A percentile compares a stretch with the other conserved stretches of the same genome.
These are phyloP conservation scores for Pammene aurita DNA, from an alignment of 2,888 invertebrate species.

Conservation along the genomic window DNA sequence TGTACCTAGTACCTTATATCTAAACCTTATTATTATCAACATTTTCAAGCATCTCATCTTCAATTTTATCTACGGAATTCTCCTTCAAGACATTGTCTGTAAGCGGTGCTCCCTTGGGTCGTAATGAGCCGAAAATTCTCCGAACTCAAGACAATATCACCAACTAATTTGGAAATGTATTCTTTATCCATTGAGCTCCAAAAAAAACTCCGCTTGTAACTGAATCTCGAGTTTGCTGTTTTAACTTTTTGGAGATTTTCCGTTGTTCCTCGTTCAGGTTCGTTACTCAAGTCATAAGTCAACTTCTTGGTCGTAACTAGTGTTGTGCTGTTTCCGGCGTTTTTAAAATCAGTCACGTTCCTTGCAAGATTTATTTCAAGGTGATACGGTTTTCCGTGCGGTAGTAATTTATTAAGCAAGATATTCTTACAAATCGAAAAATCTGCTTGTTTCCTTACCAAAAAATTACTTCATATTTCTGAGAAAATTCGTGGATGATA, in stretches of 20 bases:
- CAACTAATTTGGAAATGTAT: constrained; percentile 38
- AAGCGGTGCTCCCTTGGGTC: constrained; percentile 23
- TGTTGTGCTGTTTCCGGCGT: background rate
- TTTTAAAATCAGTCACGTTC: too few relatives aligned
- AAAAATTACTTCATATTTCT: too few relatives aligned
- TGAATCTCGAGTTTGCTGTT: constrained; percentile 28
- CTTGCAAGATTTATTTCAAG: too few relatives aligned
- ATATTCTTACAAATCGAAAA: too few relatives aligned
- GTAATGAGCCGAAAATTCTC: constrained; percentile 23
- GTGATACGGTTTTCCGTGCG: too few relatives aligned
- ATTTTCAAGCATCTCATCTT: background rate
- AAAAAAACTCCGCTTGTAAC: constrained; percentile 30
- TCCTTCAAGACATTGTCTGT: constrained; percentile 28
- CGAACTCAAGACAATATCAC: constrained; percentile 36
- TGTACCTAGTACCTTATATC: too few relatives aligned
- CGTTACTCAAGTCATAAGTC: constrained; percentile 15
- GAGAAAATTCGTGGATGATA: too few relatives aligned
- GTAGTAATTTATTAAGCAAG: too few relatives aligned
- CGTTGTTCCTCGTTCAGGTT: constrained; percentile 11
- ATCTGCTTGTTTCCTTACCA: too few relatives aligned
- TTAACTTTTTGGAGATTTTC: constrained; percentile 26
- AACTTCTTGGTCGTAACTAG: constrained; percentile 15
- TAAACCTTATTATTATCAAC: too few relatives aligned
- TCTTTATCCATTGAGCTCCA: constrained; percentile 21
- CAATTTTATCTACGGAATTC: background rate